Base-by-base conservation (phyloP, 2,888 invertebrate species). In the Seladonia tumulorum region DNA sequence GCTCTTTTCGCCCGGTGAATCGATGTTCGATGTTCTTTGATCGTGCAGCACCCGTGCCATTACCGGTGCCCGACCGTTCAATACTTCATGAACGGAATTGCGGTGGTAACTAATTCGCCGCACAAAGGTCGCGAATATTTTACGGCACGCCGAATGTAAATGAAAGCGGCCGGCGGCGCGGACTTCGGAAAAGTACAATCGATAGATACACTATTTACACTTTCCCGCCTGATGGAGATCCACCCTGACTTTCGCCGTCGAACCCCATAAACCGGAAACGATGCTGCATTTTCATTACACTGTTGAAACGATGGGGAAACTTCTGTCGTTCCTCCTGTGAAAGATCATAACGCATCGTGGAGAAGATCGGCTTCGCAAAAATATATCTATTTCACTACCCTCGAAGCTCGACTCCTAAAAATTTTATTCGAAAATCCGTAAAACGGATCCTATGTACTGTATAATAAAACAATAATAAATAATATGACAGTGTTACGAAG, bases 1-100 rank as follows among this genome's bases (percentile, higher is more conserved):
- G 66, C 88, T 60, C 71, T 74, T 81, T 70, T 82, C 87, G 71
- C 73, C 57, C 35, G 53, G 72, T 79, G 81, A 88, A 89, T 88
- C 89, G 90, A 89, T 84, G 88, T 81, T 88, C 90, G 83, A 90
- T 85, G 87, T 87, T 89, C 90, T 89, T 89, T 90, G 90, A 90
- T 90, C 89, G 88, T 76, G 73, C 87, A 76, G 66, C 85, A 78
- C 71, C 81, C 82, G 81, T 82, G 74, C 90, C 81, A 88, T 89
- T 89, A 88, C 72, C 85, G 60, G 72, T n/a, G 22, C 72, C 39
- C 22, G 74, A 12, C 78, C 78, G 88, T 86, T 90, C 86, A 82
- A 82, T 86, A 82, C 86, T 82, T 90, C 88, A 83, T 86, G 75
- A 88, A 79, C 83, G 83, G 83, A 90, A 89, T 88, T 86, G 88